Percentiles rank a stretch among this genome's conserved stretches.
Conservation (phyloP, 1,140 invertebrate genomes). For the Atta cephalotes region DNA sequence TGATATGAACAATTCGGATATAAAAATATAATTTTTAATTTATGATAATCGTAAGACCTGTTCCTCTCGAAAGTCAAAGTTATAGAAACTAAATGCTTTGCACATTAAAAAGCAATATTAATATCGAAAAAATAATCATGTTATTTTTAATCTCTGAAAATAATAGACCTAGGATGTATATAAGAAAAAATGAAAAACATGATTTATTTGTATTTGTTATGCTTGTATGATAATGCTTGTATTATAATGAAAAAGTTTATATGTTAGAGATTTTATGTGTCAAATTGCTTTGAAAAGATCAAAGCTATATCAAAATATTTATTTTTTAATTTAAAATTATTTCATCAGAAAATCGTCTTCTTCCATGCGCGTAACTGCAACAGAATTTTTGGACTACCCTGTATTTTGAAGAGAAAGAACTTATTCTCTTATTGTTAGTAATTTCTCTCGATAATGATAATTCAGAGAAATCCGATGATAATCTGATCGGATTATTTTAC, state of each 20-base stretch:
- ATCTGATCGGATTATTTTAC: conserved; percentile 30
- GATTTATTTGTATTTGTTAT: background rate
- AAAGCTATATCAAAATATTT: conserved; percentile 4
- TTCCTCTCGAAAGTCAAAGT: background rate
- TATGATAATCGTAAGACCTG: background rate
- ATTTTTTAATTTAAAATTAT: background rate
- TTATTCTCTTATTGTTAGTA: background rate
- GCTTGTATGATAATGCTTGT: background rate
- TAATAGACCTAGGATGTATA: conserved; percentile 1
- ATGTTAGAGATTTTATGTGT: background rate
- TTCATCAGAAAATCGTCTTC: conserved; percentile 2
- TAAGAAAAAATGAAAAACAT: background rate
- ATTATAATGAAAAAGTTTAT: background rate
- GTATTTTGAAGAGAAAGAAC: background rate
- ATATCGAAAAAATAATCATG: background rate
- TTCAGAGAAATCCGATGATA: background rate
- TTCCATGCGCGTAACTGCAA: background rate
- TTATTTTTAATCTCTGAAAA: conserved; percentile 6
- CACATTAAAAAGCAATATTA: conserved; percentile 9
- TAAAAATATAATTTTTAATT: background rate
- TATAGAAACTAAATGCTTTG: background rate
- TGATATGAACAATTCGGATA: background rate
- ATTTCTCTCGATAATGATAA: conserved; percentile 37
- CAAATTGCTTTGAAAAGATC: background rate
- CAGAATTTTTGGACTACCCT: conserved; percentile 25